Evolutionary conservation across 2,888 invertebrate genomes (phyloP), one percentile per base, ranked within the genome.

Genomic region (Ptycholaimellus sp.): DNA sequence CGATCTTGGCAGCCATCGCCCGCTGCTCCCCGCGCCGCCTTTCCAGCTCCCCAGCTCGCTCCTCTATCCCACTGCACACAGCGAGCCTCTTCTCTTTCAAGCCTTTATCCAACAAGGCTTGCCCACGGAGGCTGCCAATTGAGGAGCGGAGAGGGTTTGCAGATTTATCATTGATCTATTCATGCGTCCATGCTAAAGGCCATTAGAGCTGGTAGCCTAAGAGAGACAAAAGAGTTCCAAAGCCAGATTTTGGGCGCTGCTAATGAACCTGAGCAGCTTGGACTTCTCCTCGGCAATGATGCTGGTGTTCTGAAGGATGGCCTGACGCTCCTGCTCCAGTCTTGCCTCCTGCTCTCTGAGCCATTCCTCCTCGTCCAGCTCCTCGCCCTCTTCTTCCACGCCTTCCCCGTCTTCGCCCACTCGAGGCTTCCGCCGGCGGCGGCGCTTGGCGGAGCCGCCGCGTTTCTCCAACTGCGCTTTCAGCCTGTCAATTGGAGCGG

Each of bases 41-140:
- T 23, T 51, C 48, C 17, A 68, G 50, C 20, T 55, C 54, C 72
- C 73, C 58, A 71, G 78, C 76, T 22, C 72, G 71, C 42, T 72
- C 71, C 45, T 74, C 62, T 46, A 71, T 59, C n/a, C n/a, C n/a
- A n/a, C n/a, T n/a, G n/a, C n/a, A n/a, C n/a, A n/a, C n/a, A n/a
- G n/a, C n/a, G n/a, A n/a, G n/a, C n/a, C n/a, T n/a, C n/a, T n/a
- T n/a, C n/a, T n/a, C n/a, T n/a, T n/a, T n/a, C n/a, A n/a, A n/a
- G n/a, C n/a, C n/a, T n/a, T n/a, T n/a, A n/a, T n/a, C n/a, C n/a
- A n/a, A 6, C 6, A 23, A 23, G 6, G 7, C 7, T 6, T 6
- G 7, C 25, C 25, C 25, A 13, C 25, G 7, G 13, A 23, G 25
- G n/a, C n/a, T n/a, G n/a, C n/a, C n/a, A n/a, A n/a, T n/a, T n/a